Base-by-base conservation (phyloP, 2,888 invertebrate species). In the Idaea biselata region DNA sequence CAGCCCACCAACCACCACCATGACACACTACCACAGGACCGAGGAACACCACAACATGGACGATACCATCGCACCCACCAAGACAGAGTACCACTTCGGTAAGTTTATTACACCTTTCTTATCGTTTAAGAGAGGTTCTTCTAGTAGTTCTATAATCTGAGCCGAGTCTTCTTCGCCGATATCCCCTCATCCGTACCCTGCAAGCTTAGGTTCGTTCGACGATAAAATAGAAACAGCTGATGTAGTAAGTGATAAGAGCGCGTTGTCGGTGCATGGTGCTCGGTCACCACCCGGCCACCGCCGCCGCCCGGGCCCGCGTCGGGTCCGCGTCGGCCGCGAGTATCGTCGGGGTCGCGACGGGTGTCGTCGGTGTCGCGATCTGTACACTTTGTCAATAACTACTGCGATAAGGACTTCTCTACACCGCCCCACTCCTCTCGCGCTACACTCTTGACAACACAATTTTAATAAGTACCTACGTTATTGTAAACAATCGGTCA, bases 1-100 rank as follows among this genome's bases (percentile, higher is more conserved):
- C 56, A 65, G 65, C 63, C 63, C 68, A 60, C 68, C 67, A 64
- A 62, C 62, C 71, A 63, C 61, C 65, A 64, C 44, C 60, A 57
- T 64, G 63, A 59, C 67, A 25, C 68, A 64, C 60, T 56, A 60
- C 64, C 56, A 56, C 62, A 58, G 58, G 58, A 57, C 60, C 61
- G 18, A 55, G 60, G 18, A 55, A 60, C 62, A 62, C 60, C 63
- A 55, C 63, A 59, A 53, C 63, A 79, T 76, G 78, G 81, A 78
- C 64, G 74, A 72, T 69, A 65, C 78, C 61, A 81, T 82, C 82
- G 76, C 81, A 61, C 70, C 78, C 71, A 76, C 83, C 70, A 87
- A 88, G 75, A 78, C 78, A 73, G 88, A 89, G 66, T 89, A 89
- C 77, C 87, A 81, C 66, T 89, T 81, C 74, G 89, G 89, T 90